These are phyloP conservation scores for Felis chaus DNA, from an alignment of 2,113 vertebrate species.

Conservation along the genomic window DNA sequence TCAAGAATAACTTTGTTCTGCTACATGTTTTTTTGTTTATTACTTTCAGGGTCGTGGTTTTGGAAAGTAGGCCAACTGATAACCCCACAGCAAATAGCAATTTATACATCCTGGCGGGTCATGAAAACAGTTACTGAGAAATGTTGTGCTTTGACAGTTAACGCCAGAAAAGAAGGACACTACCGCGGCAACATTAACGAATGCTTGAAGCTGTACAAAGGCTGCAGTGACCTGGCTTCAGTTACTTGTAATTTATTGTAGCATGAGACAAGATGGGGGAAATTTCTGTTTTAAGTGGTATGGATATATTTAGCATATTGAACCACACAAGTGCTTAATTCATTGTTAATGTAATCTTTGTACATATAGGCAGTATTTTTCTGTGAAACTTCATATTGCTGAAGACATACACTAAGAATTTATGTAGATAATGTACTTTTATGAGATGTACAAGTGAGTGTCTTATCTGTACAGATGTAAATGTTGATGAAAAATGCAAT, in stretches of 20 bases:
- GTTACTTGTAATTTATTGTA: constrained; percentile 91
- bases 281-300: constrained; percentile 83
- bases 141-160: constrained; percentile 24
- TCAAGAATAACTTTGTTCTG: constrained; percentile 60
- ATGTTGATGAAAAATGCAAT: constrained; percentile 84
- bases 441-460: constrained; percentile 87
- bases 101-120: constrained; percentile 98
- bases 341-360: constrained; percentile 96
- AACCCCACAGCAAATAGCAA: constrained; percentile 99
- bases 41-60: constrained; percentile 94
- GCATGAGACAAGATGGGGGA: constrained; percentile 85
- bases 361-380: constrained; percentile 96
- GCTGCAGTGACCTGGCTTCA: constrained; percentile 74
- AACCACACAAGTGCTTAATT: constrained; percentile 93
- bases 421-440: constrained; percentile 91
- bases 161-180: constrained; percentile 62
- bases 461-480: constrained; percentile 91
- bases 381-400: constrained; percentile 85
- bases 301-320: constrained; percentile 85
- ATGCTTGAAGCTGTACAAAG: constrained; percentile 80
- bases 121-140: constrained; percentile 99
- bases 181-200: constrained; percentile 77
- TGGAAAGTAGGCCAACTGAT: constrained; percentile 98
- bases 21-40: constrained; percentile 36
- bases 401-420: constrained; percentile 88